Evolutionary conservation across 2,797 vertebrate genomes (phyloP).

Genomic region (Rallus crepitans): DNA sequence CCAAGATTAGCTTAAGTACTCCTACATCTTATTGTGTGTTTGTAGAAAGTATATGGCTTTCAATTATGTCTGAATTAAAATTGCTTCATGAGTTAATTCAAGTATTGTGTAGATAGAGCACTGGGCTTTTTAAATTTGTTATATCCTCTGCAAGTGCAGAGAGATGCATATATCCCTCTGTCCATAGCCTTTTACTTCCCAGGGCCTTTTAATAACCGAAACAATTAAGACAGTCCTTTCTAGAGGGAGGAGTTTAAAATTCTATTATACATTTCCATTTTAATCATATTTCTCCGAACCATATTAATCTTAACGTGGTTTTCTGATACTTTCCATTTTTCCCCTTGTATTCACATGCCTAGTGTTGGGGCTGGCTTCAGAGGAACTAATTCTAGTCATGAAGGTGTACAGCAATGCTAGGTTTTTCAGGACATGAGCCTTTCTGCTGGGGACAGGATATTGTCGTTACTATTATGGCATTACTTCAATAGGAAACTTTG

Average conservation of each 20-base stretch:
- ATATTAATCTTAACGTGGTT: neutral
- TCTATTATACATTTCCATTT: neutral
- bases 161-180: neutral
- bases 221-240: slow-evolving; percentile 25
- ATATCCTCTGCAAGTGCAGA: neutral
- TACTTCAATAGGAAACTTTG: neutral
- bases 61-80: slow-evolving; percentile 23
- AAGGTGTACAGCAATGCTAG: neutral
- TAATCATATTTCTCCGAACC: neutral
- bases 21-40: slow-evolving; percentile 51
- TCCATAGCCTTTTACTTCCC: neutral
- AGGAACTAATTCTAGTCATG: neutral
- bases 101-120: neutral
- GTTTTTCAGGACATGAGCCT: neutral
- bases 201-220: neutral
- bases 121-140: neutral
- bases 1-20: slow-evolving; percentile 44
- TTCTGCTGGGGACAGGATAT: neutral
- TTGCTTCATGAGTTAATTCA: neutral
- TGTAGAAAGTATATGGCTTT: slow-evolving; percentile 43
- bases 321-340: neutral
- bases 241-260: slow-evolving; percentile 6
- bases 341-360: neutral
- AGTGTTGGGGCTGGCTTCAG: neutral
- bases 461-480: neutral